Conservation (phyloP, 2,113 vertebrate species). For the Rhea pennata region DNA sequence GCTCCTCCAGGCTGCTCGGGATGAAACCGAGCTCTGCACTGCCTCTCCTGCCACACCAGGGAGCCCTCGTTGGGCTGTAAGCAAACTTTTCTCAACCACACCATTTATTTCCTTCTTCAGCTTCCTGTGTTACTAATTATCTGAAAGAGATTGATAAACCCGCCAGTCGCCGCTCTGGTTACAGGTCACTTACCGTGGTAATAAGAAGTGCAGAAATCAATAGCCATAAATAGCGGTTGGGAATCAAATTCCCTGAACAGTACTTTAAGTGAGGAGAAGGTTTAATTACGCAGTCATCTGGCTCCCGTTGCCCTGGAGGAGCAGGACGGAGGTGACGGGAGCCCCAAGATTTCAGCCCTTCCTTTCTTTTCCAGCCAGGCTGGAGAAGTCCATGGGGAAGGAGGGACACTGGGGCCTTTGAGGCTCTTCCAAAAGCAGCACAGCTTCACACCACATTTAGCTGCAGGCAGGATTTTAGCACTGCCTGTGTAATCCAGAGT, state of each 20-base stretch:
- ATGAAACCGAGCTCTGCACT: not conserved
- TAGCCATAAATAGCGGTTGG: conserved; percentile 41
- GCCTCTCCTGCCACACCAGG: not conserved
- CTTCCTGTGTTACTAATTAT: conserved; percentile 10
- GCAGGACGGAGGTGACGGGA: not conserved
- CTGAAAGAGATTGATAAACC: conserved; percentile 60
- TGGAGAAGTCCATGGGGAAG: not conserved
- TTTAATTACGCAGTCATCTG: not conserved
- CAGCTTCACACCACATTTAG: not conserved
- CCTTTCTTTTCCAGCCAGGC: not conserved
- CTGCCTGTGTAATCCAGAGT: not conserved
- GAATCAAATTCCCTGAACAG: conserved; percentile 57
- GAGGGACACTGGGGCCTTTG: not conserved
- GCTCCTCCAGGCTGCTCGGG: not conserved
- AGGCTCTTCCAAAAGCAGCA: not conserved
- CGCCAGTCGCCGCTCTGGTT: conserved; percentile 26
- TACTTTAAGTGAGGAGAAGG: not conserved
- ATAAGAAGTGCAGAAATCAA: conserved; percentile 56
- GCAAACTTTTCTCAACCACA: not conserved
- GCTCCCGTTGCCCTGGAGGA: not conserved
- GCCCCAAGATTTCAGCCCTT: not conserved
- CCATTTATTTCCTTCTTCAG: not conserved
- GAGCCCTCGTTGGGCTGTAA: fast-evolving
- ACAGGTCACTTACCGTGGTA: conserved; percentile 41
- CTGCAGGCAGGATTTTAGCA: not conserved